Percentiles rank a stretch among this genome's conserved stretches.
These are phyloP conservation scores for Atrichornis clamosus DNA, from an alignment of 2,113 vertebrate genomes.

Conservation along the genomic window DNA sequence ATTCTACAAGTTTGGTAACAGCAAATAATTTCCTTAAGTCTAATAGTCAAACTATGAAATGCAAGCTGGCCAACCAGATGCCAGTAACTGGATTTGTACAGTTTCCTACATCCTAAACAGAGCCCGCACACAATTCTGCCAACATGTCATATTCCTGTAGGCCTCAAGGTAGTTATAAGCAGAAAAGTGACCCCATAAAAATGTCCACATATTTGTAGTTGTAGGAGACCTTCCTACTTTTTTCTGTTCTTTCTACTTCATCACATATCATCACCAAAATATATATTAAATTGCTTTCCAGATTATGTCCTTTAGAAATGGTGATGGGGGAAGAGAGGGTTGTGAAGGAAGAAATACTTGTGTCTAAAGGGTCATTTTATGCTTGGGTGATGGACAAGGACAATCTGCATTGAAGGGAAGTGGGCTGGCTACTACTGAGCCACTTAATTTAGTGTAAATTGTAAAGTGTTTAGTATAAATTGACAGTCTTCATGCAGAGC, in stretches of 20 bases:
- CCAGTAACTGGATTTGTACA: conserved; percentile 14
- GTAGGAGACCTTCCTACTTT: not conserved
- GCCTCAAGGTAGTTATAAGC: conserved; percentile 11
- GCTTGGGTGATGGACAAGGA: not conserved
- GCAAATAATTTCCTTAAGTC: conserved; percentile 21
- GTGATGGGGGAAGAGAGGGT: not conserved
- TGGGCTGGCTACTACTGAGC: not conserved
- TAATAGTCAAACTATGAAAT: conserved; percentile 31
- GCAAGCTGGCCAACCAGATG: conserved; percentile 9
- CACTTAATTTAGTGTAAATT: not conserved
- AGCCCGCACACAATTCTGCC: not conserved
- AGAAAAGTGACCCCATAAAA: conserved; percentile 21
- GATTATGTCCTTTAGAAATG: not conserved
- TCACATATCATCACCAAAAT: not conserved
- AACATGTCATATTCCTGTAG: not conserved
- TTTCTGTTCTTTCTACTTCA: not conserved
- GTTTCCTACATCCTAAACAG: not conserved
- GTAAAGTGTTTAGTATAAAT: not conserved
- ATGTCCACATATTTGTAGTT: not conserved
- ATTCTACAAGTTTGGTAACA: conserved; percentile 30
- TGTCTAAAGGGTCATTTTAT: not conserved
- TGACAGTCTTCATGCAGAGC: not conserved
- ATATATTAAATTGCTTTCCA: not conserved
- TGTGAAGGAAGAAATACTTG: not conserved
- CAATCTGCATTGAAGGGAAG: not conserved